Conservation (phyloP, 2,888 invertebrate species). For the Zaprionus lineosus region DNA sequence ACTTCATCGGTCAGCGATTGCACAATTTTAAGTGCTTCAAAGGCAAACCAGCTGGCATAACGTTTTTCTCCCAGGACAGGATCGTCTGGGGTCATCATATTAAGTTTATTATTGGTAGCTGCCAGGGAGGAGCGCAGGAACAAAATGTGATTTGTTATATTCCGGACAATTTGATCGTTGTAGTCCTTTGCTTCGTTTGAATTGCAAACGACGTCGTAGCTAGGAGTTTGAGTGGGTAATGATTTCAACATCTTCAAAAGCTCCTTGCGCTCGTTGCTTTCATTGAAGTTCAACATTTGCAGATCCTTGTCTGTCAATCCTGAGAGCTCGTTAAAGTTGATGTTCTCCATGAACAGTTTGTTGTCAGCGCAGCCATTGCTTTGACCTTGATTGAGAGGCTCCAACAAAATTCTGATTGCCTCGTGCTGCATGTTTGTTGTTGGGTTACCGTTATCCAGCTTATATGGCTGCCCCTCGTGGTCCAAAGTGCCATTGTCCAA, state of each 20-base stretch:
- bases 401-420: constrained; percentile 56
- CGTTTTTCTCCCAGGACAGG: constrained; percentile 80
- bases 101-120: constrained; percentile 80
- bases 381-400: constrained; percentile 1
- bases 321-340: constrained; percentile 78
- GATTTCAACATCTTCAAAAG: constrained; percentile 68
- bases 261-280: constrained; percentile 57
- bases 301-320: constrained; percentile 72
- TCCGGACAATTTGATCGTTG: constrained; percentile 75
- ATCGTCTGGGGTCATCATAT: constrained; percentile 78
- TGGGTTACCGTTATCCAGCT: too few species aligned
- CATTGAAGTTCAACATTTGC: constrained; percentile 70
- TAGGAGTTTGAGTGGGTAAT: constrained; percentile 78
- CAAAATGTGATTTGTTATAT: constrained; percentile 71
- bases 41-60: constrained; percentile 81
- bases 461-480: too few species aligned
- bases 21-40: constrained; percentile 80
- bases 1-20: constrained; percentile 72
- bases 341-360: constrained; percentile 69
- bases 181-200: constrained; percentile 58
- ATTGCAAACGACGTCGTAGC: constrained; percentile 68
- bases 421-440: constrained; percentile 52
- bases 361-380: constrained; percentile 38
- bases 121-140: constrained; percentile 77
- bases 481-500: too few species aligned